phyloP scores from a whole-genome alignment of 2,113 vertebrate genomes.

The Ophthalmolycus amberensis region DNA sequence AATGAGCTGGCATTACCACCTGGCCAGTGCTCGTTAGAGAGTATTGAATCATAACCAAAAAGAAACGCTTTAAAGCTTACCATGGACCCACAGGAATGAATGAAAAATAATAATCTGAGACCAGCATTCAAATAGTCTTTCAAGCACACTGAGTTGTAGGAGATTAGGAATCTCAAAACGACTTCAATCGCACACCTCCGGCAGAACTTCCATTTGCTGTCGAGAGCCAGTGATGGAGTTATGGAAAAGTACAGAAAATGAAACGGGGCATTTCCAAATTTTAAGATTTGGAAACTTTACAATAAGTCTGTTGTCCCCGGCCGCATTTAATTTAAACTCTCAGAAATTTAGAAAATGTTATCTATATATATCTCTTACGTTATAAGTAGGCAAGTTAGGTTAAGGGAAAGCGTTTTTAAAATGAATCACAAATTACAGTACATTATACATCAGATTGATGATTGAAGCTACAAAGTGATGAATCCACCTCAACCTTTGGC shows the following conservation, averaged over 20 bases:
- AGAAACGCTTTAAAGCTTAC: conserved; percentile 1
- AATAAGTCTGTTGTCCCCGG: background rate
- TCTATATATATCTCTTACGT: no score
- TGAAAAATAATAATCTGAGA: background rate
- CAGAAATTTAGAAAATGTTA: no score
- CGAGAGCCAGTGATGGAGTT: background rate
- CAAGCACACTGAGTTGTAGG: background rate
- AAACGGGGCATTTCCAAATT: background rate
- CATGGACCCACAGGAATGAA: background rate
- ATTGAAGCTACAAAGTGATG: background rate
- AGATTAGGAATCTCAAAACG: background rate
- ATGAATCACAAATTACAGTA: background rate
- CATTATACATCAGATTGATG: background rate
- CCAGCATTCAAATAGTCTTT: background rate
- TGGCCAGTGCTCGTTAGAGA: background rate
- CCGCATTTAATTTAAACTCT: background rate
- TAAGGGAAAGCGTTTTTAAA: background rate
- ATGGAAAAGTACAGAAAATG: background rate
- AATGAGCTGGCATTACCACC: background rate
- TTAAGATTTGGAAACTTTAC: background rate
- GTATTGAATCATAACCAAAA: conserved; percentile 23
- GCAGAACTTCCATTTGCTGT: background rate
- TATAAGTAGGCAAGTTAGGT: background rate
- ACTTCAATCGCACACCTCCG: background rate
- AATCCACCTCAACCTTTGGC: background rate